A percentile compares a stretch with the other conserved stretches of the same genome.
Evolutionary conservation across 1,140 invertebrate species (phyloP).

Genomic region (Akabosia matsudoensis): DNA sequence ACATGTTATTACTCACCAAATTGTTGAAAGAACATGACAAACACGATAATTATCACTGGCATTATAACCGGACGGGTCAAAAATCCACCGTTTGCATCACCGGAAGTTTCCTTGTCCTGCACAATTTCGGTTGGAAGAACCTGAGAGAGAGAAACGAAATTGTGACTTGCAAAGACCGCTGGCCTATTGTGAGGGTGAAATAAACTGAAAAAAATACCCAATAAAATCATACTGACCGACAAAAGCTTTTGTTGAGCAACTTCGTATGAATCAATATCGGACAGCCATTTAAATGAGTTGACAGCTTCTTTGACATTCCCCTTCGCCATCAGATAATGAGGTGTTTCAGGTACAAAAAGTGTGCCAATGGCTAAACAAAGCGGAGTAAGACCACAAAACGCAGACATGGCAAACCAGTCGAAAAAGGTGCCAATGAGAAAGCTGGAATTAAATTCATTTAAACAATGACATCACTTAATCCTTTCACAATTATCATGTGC

Average conservation of each 20-base stretch:
- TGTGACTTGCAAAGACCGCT: background rate
- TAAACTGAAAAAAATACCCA: no score
- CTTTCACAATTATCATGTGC: background rate
- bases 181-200: background rate
- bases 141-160: background rate
- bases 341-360: conserved; percentile 82
- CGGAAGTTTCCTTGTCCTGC: no score
- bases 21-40: conserved; percentile 7
- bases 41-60: background rate
- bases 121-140: background rate
- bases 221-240: background rate
- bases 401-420: conserved; percentile 73
- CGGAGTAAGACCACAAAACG: conserved; percentile 68
- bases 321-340: conserved; percentile 59
- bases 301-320: conserved; percentile 67
- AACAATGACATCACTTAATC: background rate
- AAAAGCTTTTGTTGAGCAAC: background rate
- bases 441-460: conserved; percentile 53
- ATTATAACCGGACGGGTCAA: background rate
- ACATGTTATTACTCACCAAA: background rate
- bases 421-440: conserved; percentile 70
- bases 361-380: conserved; percentile 72
- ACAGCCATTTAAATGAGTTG: conserved; percentile 72
- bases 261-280: conserved; percentile 63
- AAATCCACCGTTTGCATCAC: no score